Evolutionary conservation across 2,113 vertebrate species (phyloP), one percentile per base, ranked within the genome.

Genomic region (Corapipo altera): DNA sequence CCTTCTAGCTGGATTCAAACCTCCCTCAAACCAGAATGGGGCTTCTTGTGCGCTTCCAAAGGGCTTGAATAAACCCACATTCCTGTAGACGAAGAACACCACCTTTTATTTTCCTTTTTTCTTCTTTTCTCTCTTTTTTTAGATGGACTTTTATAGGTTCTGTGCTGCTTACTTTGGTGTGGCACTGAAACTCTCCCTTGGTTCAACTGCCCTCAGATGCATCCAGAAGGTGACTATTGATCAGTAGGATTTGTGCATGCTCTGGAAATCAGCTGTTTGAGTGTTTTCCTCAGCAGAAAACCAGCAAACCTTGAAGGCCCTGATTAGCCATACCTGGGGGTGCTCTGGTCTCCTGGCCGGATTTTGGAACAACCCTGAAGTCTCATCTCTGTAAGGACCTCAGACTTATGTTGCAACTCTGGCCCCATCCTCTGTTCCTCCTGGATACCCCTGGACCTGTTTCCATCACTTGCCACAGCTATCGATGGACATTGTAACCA

Each of bases 401-500:
- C 8, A 11, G 33, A 37, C 0, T 1, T 16, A 12, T 0, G 3
- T 14, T 32, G 27, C 58, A 37, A 23, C 21, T 28, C 32, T 43
- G 3, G 2, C 11, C 15, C 30, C 32, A 15, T 35, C 51, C 73
- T 23, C 48, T 59, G 15, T 6, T 69, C 15, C 35, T 62, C 24
- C n/a, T 16, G 59, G 35, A 8, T 4, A 74, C 39, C 32, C 23
- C 33, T 6, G 23, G 23, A 19, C 20, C 28, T 24, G 15, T 26
- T 75, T 46, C 66, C 43, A n/a, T 49, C n/a, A 9, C 32, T 49
- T 58, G 14, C 6, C 22, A 32, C 9, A 51, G 64, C 14, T 23
- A 5, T 10, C 0, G 0, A 9, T 22, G 48, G 57, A 14, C 5
- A 16, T n/a, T 54, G 57, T 39, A 17, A 58, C 27, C 3, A 8